phyloP scores from a whole-genome alignment of 2,797 vertebrate genomes.

The Schizothorax lantsangensis region DNA sequence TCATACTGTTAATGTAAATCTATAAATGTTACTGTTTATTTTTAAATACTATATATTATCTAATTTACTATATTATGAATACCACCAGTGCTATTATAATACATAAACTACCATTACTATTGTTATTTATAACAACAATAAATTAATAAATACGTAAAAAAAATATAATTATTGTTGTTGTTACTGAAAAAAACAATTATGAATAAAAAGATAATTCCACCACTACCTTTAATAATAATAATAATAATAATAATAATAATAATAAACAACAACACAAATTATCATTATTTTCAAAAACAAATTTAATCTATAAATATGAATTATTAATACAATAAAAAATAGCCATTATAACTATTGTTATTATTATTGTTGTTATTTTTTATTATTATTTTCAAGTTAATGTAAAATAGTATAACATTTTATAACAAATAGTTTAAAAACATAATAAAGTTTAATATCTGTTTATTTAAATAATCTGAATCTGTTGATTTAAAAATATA shows the following conservation, averaged over 20 bases:
- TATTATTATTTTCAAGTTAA: not conserved
- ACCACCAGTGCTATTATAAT: not conserved
- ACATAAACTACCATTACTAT: not conserved
- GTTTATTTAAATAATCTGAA: not conserved
- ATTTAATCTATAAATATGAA: too few species aligned
- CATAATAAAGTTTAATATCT: too few species aligned
- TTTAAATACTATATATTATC: not conserved
- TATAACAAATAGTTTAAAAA: too few species aligned
- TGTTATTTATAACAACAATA: not conserved
- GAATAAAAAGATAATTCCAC: not conserved
- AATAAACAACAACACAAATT: not conserved
- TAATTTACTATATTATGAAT: not conserved
- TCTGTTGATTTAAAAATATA: too few species aligned
- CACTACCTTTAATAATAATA: not conserved
- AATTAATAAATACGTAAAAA: not conserved
- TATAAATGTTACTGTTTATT: not conserved
- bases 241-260: not conserved
- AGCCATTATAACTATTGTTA: not conserved
- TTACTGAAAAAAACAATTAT: not conserved
- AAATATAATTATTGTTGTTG: rapidly evolving
- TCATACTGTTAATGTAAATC: not conserved
- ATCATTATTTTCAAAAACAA: not conserved
- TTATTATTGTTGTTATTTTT: too few species aligned
- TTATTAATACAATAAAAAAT: not conserved
- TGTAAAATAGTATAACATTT: not conserved